Conservation (phyloP, 2,113 vertebrate species). For the Numenius arquata region DNA sequence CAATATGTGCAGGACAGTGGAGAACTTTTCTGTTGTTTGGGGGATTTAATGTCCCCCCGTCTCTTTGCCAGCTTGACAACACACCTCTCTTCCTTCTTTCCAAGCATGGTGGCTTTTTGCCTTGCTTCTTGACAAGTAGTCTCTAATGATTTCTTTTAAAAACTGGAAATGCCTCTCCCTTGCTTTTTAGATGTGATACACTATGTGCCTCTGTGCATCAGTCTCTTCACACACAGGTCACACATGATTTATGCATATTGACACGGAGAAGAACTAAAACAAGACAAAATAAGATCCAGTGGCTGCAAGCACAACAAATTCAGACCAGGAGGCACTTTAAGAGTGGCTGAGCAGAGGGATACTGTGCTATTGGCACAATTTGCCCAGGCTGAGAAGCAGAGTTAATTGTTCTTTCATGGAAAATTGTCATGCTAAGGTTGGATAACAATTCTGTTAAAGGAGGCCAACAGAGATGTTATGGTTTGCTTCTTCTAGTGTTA, state of each 20-base stretch:
- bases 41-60: not conserved
- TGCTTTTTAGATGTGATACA: not conserved
- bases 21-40: not conserved
- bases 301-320: not conserved
- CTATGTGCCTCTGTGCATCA: not conserved
- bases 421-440: not conserved
- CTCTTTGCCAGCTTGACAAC: not conserved
- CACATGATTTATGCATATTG: not conserved
- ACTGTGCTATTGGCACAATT: not conserved
- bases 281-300: not conserved
- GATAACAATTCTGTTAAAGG: not conserved
- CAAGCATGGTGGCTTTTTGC: rapidly evolving
- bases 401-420: not conserved
- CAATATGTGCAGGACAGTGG: not conserved
- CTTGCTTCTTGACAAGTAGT: not conserved
- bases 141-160: not conserved
- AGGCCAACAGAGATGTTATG: not conserved
- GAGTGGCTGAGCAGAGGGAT: not conserved
- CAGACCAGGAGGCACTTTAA: not conserved
- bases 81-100: not conserved
- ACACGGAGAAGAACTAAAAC: not conserved
- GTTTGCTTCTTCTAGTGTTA: not conserved
- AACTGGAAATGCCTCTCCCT: not conserved
- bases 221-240: not conserved
- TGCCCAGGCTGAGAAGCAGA: not conserved